Evolutionary conservation across 2,113 vertebrate species (phyloP), one percentile per base, ranked within the genome.

Genomic region (Beaufortia kweichowensis): DNA sequence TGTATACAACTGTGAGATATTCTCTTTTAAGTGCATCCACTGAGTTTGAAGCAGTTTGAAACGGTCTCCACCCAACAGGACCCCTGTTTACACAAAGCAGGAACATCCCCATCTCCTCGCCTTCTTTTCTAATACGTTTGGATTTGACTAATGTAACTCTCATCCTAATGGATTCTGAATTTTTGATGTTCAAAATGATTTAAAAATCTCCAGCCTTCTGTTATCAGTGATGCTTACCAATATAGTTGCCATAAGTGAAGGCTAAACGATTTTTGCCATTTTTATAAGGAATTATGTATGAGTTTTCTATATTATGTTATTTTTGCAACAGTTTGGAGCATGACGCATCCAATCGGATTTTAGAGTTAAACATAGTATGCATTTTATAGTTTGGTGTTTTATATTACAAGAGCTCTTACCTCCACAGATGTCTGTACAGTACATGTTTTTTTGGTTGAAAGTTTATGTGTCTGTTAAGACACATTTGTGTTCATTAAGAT

Each of bases 1-100:
- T 84, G 64, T n/a, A 69, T 75, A 62, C 46, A 43, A 56, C 62
- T 46, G 73, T 78, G 61, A 76, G 72, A 82, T 77, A 79, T 79
- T 77, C 76, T 70, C 77, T 84, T 84, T 84, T 69, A 84, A 75
- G 77, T 71, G 26, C 53, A 67, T 77, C 71, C 33, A 69, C 57
- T 55, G 74, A 46, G 77, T 29, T 68, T 23, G 8, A 69, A 68
- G 80, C 31, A 23, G 66, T 64, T 68, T 76, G 19, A 71, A 55
- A 41, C 41, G 55, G 23, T 59, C 69, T 59, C 53, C 53, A 72
- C 69, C 21, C 55, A 56, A 28, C 33, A 41, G 55, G 69, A 59
- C 21, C 55, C 53, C 55, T 43, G 17, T 59, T 72, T 57, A 72
- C 17, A 55, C 67, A 17, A 55, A 41, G 33, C 5, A 26, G 35